Evolutionary conservation across 2,797 vertebrate genomes (phyloP).

Genomic region (Anabas testudineus): DNA sequence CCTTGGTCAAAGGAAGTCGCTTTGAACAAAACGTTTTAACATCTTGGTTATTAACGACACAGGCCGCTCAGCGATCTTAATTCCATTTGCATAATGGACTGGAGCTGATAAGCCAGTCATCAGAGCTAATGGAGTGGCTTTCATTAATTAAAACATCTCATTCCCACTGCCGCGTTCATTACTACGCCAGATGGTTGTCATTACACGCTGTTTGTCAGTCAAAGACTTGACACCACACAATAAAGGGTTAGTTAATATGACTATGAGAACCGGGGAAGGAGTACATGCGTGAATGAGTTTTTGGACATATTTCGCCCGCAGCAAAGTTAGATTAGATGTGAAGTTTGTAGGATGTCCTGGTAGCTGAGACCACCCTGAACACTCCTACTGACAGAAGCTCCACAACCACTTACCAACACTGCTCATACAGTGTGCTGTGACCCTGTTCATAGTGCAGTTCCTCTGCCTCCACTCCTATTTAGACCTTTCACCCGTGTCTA

Average conservation of each 20-base stretch:
- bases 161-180: conserved; percentile 84
- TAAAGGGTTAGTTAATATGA: conserved; percentile 70
- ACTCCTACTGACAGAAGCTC: background rate
- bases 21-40: conserved; percentile 73
- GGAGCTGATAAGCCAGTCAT: conserved; percentile 85
- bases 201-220: conserved; percentile 83
- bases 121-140: conserved; percentile 85
- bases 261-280: conserved; percentile 46
- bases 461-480: too few relatives aligned
- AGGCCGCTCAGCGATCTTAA: conserved; percentile 78
- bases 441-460: too few relatives aligned
- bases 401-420: background rate
- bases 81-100: conserved; percentile 86
- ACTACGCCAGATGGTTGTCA: conserved; percentile 85
- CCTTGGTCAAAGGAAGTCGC: conserved; percentile 57
- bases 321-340: conserved; percentile 55
- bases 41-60: conserved; percentile 77
- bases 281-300: conserved; percentile 50
- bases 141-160: conserved; percentile 88
- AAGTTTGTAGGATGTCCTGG: conserved; percentile 46
- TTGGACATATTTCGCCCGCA: conserved; percentile 39
- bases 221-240: conserved; percentile 66
- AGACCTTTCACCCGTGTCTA: conserved; percentile 8
- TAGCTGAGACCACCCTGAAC: conserved; percentile 30
- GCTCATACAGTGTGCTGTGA: too few relatives aligned